Conservation (phyloP, 2,888 invertebrate genomes). For the Sicus ferrugineus region DNA sequence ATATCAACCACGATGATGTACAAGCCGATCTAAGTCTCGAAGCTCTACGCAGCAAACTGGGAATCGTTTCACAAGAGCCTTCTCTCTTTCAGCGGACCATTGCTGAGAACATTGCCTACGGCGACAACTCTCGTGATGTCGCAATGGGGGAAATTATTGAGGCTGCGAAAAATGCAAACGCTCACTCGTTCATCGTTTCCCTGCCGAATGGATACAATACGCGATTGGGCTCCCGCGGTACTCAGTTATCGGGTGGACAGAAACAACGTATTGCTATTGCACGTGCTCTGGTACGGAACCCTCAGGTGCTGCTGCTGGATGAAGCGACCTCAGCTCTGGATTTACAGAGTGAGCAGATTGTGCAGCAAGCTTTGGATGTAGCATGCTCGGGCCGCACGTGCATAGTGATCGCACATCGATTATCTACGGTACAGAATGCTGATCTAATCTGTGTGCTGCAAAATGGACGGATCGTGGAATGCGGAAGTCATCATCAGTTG, state of each 20-base stretch:
- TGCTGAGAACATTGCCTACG: conserved; percentile 87
- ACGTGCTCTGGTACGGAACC: conserved; percentile 77
- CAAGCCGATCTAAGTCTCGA: conserved; percentile 70
- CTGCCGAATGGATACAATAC: conserved; percentile 82
- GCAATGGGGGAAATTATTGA: conserved; percentile 76
- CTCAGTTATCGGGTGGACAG: conserved; percentile 84
- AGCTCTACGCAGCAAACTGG: conserved; percentile 76
- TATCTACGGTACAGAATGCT: conserved; percentile 84
- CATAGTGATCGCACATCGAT: conserved; percentile 86
- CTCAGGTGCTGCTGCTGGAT: conserved; percentile 75
- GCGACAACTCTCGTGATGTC: conserved; percentile 75
- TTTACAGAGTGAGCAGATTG: conserved; percentile 76
- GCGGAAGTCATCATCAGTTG: conserved; percentile 79
- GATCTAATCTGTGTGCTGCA: conserved; percentile 86
- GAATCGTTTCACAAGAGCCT: conserved; percentile 87
- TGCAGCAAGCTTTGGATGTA: conserved; percentile 85
- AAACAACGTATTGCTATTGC: conserved; percentile 88
- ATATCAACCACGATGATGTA: conserved; percentile 69
- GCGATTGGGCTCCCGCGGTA: conserved; percentile 77
- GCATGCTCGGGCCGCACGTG: conserved; percentile 84
- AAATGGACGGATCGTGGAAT: conserved; percentile 78
- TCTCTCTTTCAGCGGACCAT: conserved; percentile 83
- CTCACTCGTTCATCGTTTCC: conserved; percentile 78
- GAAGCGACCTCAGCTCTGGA: conserved; percentile 85
- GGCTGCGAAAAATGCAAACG: conserved; percentile 80